phyloP scores from a whole-genome alignment of 2,888 invertebrate genomes.

The Ophraella communa region DNA sequence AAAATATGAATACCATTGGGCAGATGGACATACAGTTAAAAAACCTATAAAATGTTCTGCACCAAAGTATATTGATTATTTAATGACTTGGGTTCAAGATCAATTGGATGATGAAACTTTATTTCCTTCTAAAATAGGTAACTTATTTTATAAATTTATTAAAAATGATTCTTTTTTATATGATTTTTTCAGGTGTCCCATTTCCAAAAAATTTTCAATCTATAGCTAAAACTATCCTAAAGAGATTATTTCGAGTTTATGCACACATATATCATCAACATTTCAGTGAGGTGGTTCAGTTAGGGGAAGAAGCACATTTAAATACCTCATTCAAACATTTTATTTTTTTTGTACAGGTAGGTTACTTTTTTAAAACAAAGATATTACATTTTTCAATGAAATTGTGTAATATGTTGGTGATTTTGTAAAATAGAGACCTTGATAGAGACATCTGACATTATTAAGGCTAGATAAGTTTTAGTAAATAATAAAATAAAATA shows the following conservation, averaged over 20 bases:
- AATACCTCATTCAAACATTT: slow-evolving; percentile 99
- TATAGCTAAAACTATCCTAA: slow-evolving; percentile 97
- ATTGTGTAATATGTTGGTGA: no score
- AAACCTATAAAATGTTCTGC: slow-evolving; percentile 99
- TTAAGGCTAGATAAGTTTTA: no score
- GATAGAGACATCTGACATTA: no score
- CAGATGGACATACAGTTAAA: slow-evolving; percentile 96
- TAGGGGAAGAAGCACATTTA: slow-evolving; percentile 98
- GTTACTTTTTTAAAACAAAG: slow-evolving; percentile 2
- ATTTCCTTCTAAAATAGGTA: slow-evolving; percentile 97
- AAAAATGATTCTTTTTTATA: background rate
- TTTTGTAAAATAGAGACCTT: no score
- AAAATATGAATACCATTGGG: slow-evolving; percentile 99
- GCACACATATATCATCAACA: slow-evolving; percentile 99
- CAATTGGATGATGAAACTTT: slow-evolving; percentile 97
- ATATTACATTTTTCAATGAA: no score
- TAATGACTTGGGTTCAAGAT: slow-evolving; percentile 99
- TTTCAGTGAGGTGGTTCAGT: slow-evolving; percentile 95
- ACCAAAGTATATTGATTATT: slow-evolving; percentile 98
- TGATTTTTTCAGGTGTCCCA: slow-evolving; percentile 81
- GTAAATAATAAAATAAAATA: no score
- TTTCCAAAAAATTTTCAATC: slow-evolving; percentile 97
- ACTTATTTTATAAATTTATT: slow-evolving; percentile 24
- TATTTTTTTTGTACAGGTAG: slow-evolving; percentile 57
- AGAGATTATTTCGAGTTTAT: slow-evolving; percentile 97